Base-by-base conservation (phyloP, 2,888 invertebrate species). In the Polymixis flavicincta region DNA sequence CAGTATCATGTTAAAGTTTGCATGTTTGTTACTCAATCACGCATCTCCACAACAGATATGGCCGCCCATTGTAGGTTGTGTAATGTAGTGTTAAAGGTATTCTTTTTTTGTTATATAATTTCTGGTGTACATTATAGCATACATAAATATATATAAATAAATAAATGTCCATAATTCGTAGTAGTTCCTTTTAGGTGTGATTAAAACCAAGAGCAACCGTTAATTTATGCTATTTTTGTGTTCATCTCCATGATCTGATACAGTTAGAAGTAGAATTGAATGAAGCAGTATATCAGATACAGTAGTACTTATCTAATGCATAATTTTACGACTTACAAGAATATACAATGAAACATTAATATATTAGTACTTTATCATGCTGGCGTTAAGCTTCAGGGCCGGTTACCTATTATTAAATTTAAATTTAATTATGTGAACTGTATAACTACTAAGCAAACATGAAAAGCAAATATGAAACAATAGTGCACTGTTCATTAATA, bases 341-440 rank as follows among this genome's bases (percentile, higher is more conserved):
- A 64, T 37, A 71, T 60, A 78, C 52, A 64, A 60, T 37, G 11
- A 64, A 54, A 60, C 14, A 54, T 60, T 54, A 25, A 57, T 42
- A 25, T 42, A 63, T 50, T 57, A 48, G 37, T 55, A 60, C 14
- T 65, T 45, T 28, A 42, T 54, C 22, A 14, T 32, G 59, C 37
- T 6, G 13, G 9, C 32, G 54, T 48, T 25, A 59, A 78, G 14
- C 63, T 59, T 5, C 74, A 54, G 22, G 48, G 67, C 48, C 67
- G 45, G 8, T 25, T 2, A 37, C 28, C 6, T 68, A 32, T 65
- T 68, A 75, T 75, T 75, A n/a, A 81, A 68, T 66, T n/a, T 61
- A 25, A 54, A 78, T 68, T 68, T 55, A 81, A 79, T 69, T 57
- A 69, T 66, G 55, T 42, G 65, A 79, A 50, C 54, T 48, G 48